Conservation (phyloP, 2,113 vertebrate genomes). For the Gracilinanus agilis region DNA sequence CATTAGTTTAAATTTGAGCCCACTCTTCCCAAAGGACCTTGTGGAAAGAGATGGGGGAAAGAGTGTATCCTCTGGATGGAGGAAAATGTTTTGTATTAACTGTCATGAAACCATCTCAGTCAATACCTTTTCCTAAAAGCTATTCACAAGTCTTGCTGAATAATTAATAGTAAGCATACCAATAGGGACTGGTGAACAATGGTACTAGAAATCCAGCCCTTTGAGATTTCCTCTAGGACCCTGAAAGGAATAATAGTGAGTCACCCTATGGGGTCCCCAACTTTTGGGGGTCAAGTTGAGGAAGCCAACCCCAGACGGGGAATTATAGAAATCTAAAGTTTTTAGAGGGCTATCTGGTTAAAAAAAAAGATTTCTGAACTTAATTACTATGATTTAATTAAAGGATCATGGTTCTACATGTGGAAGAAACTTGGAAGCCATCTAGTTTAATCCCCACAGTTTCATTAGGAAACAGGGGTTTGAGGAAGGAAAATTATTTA, state of each 20-base stretch:
- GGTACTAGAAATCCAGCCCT: not conserved
- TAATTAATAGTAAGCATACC: not conserved
- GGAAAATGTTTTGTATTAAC: not conserved
- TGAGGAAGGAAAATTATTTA: not conserved
- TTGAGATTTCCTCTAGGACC: not conserved
- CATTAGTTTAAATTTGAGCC: not conserved
- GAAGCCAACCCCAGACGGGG: not conserved
- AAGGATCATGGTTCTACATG: not conserved
- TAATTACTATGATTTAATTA: not conserved
- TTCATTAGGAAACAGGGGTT: not conserved
- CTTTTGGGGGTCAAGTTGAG: not conserved
- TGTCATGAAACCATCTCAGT: not conserved
- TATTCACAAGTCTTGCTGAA: not conserved
- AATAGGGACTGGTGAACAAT: not conserved
- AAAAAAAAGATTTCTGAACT: conserved; percentile 39
- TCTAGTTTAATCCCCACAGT: not conserved
- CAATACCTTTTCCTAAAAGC: not conserved
- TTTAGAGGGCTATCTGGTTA: not conserved
- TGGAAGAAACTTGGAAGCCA: not conserved
- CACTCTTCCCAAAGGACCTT: not conserved
- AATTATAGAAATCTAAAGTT: not conserved
- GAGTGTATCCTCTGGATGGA: not conserved
- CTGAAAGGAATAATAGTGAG: not conserved
- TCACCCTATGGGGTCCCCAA: not conserved
- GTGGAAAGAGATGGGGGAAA: not conserved